These are phyloP conservation scores for Chironomus striatipennis DNA, from an alignment of 1,140 invertebrate species.

Conservation along the genomic window DNA sequence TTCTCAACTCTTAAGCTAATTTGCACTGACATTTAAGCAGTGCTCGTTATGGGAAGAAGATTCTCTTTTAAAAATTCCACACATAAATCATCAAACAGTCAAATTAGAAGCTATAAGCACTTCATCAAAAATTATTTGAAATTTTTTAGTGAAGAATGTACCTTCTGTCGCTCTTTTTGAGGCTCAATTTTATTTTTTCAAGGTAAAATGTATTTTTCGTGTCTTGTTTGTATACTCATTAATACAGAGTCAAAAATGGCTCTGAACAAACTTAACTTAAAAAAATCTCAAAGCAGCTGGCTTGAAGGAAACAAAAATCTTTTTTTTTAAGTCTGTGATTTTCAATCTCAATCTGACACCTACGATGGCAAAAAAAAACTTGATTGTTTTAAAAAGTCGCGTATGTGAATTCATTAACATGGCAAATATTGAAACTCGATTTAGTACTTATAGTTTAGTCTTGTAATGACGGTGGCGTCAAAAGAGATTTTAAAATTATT, in stretches of 20 bases:
- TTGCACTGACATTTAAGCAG: too few species aligned
- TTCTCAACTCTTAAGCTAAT: too few species aligned
- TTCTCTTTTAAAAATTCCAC: too few species aligned
- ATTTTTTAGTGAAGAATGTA: background rate
- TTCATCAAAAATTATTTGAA: too few species aligned
- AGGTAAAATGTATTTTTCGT: background rate
- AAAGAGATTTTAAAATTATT: too few species aligned
- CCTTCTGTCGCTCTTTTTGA: background rate
- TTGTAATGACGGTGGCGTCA: background rate
- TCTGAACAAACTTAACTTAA: background rate
- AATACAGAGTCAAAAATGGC: too few species aligned
- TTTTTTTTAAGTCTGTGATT: background rate
- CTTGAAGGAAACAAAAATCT: background rate
- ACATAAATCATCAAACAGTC: too few species aligned
- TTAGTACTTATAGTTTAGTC: background rate
- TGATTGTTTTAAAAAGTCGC: background rate
- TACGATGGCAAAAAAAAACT: background rate
- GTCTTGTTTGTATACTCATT: background rate
- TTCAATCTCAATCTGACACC: constrained; percentile 6
- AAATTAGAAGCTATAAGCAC: too few species aligned
- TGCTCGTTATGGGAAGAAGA: too few species aligned
- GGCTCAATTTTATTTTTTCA: background rate
- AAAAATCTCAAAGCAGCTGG: background rate
- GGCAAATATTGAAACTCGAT: background rate
- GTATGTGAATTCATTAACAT: background rate